Evolutionary conservation across 2,797 vertebrate species (phyloP), one percentile per base, ranked within the genome.

Genomic region (Centropyge bicolor): DNA sequence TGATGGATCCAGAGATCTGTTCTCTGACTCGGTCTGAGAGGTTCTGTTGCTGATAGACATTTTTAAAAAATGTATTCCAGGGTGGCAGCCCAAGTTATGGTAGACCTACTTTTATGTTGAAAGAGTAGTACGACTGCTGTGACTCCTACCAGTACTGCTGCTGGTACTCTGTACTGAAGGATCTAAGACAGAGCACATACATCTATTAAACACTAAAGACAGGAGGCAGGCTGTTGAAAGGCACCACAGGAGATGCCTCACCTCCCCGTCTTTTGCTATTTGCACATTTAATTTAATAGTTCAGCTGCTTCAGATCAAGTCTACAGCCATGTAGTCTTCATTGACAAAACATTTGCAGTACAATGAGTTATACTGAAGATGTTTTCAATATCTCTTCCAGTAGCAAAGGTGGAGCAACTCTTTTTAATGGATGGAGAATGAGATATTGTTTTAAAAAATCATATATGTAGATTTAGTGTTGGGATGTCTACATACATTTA

Each of bases 1-100:
- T 85, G 86, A 94, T 82, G 93, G 86, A 85, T 94, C 93, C 2
- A 89, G 75, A 88, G 94, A 95, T 85, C 82, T 95, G 27, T 95
- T 95, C 74, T 88, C 90, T 35, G 92, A 94, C 72, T 92, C 88
- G 0, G 1, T 81, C 27, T 92, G 76, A 91, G 54, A 78, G 27
- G 12, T 40, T n/a, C 45, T 56, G 43, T 51, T 43, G 61, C 20
- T 56, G 12, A 45, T 38, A 17, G 40, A 56, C 43, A n/a, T n/a
- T n/a, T n/a, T n/a, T n/a, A n/a, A n/a, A n/a, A n/a, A n/a, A n/a
- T n/a, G n/a, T n/a, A n/a, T n/a, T n/a, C n/a, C n/a, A n/a, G n/a
- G n/a, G 17, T 3, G 9, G n/a, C 24, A 24, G 4, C 20, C 20
- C 11, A 38, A 73, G 17, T 67, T 35, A 43, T 49, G 31, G 48